Evolutionary conservation across 2,888 invertebrate species (phyloP).

Genomic region (Amitus sp.): DNA sequence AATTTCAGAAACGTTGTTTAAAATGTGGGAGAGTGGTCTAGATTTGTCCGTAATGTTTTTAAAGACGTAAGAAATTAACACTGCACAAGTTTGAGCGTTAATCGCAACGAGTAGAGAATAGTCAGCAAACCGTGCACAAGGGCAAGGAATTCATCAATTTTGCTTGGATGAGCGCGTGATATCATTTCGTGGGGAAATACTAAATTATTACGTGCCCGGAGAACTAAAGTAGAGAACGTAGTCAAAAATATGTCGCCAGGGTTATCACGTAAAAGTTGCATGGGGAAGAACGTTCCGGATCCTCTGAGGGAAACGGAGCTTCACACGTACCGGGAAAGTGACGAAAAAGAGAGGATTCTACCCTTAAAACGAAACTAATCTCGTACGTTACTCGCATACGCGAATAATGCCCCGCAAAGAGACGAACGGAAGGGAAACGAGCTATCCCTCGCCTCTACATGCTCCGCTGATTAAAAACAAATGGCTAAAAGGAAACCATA

Average conservation of each 20-base stretch:
- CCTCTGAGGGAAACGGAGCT: no score
- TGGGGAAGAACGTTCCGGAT: neutral
- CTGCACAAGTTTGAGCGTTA: neutral
- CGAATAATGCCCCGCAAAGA: slow-evolving; percentile 47
- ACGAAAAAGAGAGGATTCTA: slow-evolving; percentile 1
- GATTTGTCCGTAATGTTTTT: no score
- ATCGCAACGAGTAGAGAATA: slow-evolving; percentile 19
- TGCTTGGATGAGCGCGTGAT: slow-evolving; percentile 21
- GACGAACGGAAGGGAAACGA: slow-evolving; percentile 27
- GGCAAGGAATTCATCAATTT: slow-evolving; percentile 28
- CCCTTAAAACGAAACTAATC: slow-evolving; percentile 48
- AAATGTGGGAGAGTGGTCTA: no score
- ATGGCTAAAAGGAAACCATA: slow-evolving; percentile 48
- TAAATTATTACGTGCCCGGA: no score
- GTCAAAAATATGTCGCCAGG: neutral
- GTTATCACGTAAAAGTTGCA: neutral
- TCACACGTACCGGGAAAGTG: no score
- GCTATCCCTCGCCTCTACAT: slow-evolving; percentile 29
- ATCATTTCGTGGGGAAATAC: slow-evolving; percentile 25
- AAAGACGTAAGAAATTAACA: no score
- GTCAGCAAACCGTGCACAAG: slow-evolving; percentile 20
- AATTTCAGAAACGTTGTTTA: neutral
- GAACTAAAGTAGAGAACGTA: no score
- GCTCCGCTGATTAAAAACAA: slow-evolving; percentile 54
- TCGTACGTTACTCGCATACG: slow-evolving; percentile 44